These are phyloP conservation scores for Panagrolaimus sp. DNA, from an alignment of 1,140 invertebrate genomes.

Conservation along the genomic window DNA sequence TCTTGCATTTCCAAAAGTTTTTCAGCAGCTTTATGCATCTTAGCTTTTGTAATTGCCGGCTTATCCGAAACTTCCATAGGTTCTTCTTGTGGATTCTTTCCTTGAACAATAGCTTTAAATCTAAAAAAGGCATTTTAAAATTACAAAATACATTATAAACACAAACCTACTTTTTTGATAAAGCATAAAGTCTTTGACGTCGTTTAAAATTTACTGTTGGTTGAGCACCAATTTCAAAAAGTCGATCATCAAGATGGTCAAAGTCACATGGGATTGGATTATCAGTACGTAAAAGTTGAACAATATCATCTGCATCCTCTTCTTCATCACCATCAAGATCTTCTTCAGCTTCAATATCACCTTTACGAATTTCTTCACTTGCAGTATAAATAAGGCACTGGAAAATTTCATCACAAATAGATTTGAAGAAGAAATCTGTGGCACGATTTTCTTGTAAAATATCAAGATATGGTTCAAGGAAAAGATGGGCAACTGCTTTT, in stretches of 20 bases:
- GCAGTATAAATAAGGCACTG: constrained; percentile 47
- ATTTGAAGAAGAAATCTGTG: constrained; percentile 53
- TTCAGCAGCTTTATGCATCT: constrained; percentile 6
- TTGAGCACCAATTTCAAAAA: constrained; percentile 49
- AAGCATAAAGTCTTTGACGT: constrained; percentile 49
- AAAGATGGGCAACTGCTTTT: neutral
- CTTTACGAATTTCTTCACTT: constrained; percentile 33
- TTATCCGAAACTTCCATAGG: constrained; percentile 17
- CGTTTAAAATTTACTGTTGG: constrained; percentile 38
- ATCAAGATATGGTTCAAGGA: constrained; percentile 16
- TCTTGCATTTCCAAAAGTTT: neutral
- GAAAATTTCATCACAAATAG: constrained; percentile 55
- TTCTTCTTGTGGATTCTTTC: constrained; percentile 29
- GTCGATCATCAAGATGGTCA: constrained; percentile 41
- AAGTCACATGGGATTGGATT: constrained; percentile 52
- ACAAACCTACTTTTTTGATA: constrained; percentile 55
- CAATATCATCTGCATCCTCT: constrained; percentile 25
- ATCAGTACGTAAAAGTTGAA: neutral
- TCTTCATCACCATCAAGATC: too few relatives aligned
- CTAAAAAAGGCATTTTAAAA: too few relatives aligned
- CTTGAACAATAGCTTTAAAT: constrained; percentile 34
- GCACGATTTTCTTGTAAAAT: constrained; percentile 26
- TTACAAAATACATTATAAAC: too few relatives aligned
- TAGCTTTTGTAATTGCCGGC: neutral
- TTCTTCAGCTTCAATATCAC: too few relatives aligned